A percentile compares a stretch with the other conserved stretches of the same genome.
Evolutionary conservation across 2,113 vertebrate genomes (phyloP).

Genomic region (Bothrops jararaca): DNA sequence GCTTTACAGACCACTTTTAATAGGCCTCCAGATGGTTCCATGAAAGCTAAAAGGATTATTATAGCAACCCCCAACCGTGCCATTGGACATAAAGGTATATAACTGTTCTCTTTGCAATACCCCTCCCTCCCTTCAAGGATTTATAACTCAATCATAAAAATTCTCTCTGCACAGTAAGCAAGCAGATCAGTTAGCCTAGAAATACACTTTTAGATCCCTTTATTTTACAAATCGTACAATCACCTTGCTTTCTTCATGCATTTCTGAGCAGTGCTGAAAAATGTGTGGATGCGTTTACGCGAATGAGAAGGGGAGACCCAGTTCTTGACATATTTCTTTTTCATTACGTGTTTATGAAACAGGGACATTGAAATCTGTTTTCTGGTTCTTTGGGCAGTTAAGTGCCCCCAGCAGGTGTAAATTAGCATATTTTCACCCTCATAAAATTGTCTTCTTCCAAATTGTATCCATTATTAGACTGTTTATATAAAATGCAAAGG

Average conservation of each 20-base stretch:
- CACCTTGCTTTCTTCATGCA: slow-evolving; percentile 18
- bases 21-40: slow-evolving; percentile 79
- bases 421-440: slow-evolving; percentile 28
- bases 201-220: slow-evolving; percentile 51
- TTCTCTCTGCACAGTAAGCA: slow-evolving; percentile 55
- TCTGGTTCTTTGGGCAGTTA: background rate
- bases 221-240: slow-evolving; percentile 33
- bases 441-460: slow-evolving; percentile 12
- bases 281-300: background rate
- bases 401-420: slow-evolving; percentile 24
- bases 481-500: slow-evolving; percentile 23
- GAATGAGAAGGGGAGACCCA: background rate
- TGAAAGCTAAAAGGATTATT: slow-evolving; percentile 77
- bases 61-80: slow-evolving; percentile 74
- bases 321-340: slow-evolving; percentile 15
- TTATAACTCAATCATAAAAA: slow-evolving; percentile 67
- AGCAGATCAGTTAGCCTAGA: slow-evolving; percentile 56
- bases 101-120: slow-evolving; percentile 67
- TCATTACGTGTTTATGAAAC: slow-evolving; percentile 21
- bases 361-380: slow-evolving; percentile 30
- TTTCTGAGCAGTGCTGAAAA: slow-evolving; percentile 2
- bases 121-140: slow-evolving; percentile 52
- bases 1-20: slow-evolving; percentile 76
- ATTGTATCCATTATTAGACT: slow-evolving; percentile 4
- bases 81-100: slow-evolving; percentile 75